These are phyloP conservation scores for Tiliqua scincoides DNA, from an alignment of 2,113 vertebrate species.

Conservation along the genomic window DNA sequence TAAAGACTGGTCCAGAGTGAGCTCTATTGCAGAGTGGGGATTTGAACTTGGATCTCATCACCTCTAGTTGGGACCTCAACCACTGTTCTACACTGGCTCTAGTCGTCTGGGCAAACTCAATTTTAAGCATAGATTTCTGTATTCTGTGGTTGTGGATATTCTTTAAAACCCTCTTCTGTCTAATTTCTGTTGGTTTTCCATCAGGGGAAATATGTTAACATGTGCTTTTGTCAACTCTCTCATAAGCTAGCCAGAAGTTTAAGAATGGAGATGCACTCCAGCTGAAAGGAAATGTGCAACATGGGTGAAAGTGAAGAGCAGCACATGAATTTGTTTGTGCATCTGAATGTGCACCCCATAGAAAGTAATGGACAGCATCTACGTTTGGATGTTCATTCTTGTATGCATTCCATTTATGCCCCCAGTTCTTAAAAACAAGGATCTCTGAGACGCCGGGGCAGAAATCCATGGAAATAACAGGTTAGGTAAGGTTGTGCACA, in stretches of 20 bases:
- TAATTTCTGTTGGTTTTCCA: background rate
- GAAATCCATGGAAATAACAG: background rate
- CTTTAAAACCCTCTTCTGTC: background rate
- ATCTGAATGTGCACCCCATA: background rate
- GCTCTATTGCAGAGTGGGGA: no score
- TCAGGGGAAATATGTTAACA: background rate
- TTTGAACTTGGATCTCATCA: no score
- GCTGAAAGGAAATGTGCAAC: no score
- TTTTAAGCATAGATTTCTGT: background rate
- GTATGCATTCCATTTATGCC: background rate
- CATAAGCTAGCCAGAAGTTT: background rate
- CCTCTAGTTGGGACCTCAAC: background rate
- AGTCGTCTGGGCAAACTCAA: no score
- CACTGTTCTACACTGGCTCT: no score
- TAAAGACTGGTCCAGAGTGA: no score
- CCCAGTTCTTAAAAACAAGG: background rate
- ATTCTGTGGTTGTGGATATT: background rate
- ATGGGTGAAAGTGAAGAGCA: no score
- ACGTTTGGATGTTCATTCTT: background rate
- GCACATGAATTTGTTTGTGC: no score
- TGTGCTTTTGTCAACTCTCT: background rate
- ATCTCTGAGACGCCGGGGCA: background rate
- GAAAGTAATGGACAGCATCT: background rate
- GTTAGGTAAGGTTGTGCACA: background rate
- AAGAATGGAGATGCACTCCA: no score